A percentile compares a stretch with the other conserved stretches of the same genome.
These are phyloP conservation scores for Yponomeuta plumbellus DNA, from an alignment of 2,888 invertebrate species.

Conservation along the genomic window DNA sequence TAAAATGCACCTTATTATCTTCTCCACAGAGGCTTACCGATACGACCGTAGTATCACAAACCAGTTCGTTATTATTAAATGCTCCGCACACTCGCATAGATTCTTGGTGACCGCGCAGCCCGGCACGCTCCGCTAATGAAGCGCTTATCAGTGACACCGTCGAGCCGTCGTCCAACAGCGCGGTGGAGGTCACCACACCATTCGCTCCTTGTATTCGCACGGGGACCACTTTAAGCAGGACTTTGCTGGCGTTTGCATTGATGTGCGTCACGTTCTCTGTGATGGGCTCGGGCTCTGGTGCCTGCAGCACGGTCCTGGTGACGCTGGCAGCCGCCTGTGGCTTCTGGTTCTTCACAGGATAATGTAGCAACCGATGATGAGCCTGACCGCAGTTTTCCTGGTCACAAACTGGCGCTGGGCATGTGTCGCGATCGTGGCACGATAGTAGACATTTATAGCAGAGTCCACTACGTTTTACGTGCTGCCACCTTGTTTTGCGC, in stretches of 20 bases:
- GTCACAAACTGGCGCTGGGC: slow-evolving; percentile 22
- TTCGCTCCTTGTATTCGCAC: slow-evolving; percentile 25
- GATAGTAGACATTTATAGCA: slow-evolving; percentile 25
- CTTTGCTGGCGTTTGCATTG: slow-evolving; percentile 14
- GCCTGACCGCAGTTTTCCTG: slow-evolving; percentile 19
- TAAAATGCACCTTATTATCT: slow-evolving; percentile 19
- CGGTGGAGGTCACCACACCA: slow-evolving; percentile 22
- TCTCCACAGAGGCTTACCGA: slow-evolving; percentile 21
- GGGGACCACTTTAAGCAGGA: slow-evolving; percentile 27
- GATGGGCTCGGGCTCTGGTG: not conserved
- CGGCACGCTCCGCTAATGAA: slow-evolving; percentile 22
- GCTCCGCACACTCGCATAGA: slow-evolving; percentile 28
- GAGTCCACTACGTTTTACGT: slow-evolving; percentile 22
- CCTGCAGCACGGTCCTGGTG: not conserved
- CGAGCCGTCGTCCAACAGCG: slow-evolving; percentile 30
- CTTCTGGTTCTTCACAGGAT: not conserved
- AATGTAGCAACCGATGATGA: slow-evolving; percentile 24
- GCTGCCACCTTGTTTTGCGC: slow-evolving; percentile 24
- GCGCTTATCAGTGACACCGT: slow-evolving; percentile 27
- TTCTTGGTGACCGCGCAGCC: slow-evolving; percentile 23
- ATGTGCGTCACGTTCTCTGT: slow-evolving; percentile 17
- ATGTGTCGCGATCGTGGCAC: slow-evolving; percentile 22
- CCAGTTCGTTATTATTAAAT: slow-evolving; percentile 22
- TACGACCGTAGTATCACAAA: slow-evolving; percentile 22
- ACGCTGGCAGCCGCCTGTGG: not conserved